A percentile compares a stretch with the other conserved stretches of the same genome.
Evolutionary conservation across 2,113 vertebrate species (phyloP).

Genomic region (Bos taurus): ARS-UCD2.0 NC_037347.1:66750001-66750500

Average conservation of each 20-base stretch:
- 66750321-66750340: neutral
- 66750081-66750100: neutral
- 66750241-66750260: fast-evolving
- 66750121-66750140: neutral
- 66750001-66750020: neutral
- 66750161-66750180: neutral
- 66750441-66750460: neutral
- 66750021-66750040: neutral
- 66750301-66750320: too few species aligned
- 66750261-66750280: too few species aligned
- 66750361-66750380: fast-evolving
- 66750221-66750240: neutral
- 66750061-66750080: neutral
- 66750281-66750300: too few species aligned
- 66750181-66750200: neutral
- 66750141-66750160: fast-evolving
- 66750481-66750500: neutral
- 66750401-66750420: neutral
- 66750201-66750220: neutral
- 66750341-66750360: neutral
- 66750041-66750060: neutral
- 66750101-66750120: neutral
- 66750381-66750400: fast-evolving
- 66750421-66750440: neutral
- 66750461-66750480: neutral